These are phyloP conservation scores for Phallusia fumigata DNA, from an alignment of 23 tunicate genomes.

Conservation along the genomic window DNA sequence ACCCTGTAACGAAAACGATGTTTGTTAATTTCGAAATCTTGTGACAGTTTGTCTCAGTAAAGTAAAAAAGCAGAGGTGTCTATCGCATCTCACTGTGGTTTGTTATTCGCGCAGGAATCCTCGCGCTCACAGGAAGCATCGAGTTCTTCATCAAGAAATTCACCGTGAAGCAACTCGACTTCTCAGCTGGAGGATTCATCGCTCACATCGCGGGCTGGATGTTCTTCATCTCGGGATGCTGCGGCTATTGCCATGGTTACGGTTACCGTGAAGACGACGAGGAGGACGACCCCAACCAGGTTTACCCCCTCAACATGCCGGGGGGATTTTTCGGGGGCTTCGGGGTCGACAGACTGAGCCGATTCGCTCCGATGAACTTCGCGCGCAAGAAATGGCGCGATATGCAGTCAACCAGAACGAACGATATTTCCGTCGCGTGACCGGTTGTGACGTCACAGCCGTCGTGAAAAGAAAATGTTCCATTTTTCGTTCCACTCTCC, in stretches of 20 bases:
- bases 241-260: constrained; percentile 73
- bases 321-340: neutral
- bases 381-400: constrained; percentile 69
- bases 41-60: too few relatives aligned
- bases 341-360: constrained; percentile 4
- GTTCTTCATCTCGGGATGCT: constrained; percentile 55
- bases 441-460: neutral
- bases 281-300: neutral
- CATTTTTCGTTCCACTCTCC: too few relatives aligned
- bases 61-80: too few relatives aligned
- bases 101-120: constrained; percentile 27
- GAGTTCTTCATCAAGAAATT: constrained; percentile 52
- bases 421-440: constrained; percentile 7
- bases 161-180: constrained; percentile 31
- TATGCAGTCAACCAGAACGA: constrained; percentile 5
- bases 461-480: too few relatives aligned
- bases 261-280: constrained; percentile 30
- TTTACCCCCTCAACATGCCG: constrained; percentile 15
- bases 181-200: constrained; percentile 45
- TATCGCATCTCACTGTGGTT: too few relatives aligned
- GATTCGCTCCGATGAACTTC: constrained; percentile 34
- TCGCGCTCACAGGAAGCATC: constrained; percentile 49
- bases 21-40: too few relatives aligned
- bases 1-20: too few relatives aligned
- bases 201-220: constrained; percentile 58